These are phyloP conservation scores for Fragum fragum DNA, from an alignment of 2,888 invertebrate genomes.

Conservation along the genomic window DNA sequence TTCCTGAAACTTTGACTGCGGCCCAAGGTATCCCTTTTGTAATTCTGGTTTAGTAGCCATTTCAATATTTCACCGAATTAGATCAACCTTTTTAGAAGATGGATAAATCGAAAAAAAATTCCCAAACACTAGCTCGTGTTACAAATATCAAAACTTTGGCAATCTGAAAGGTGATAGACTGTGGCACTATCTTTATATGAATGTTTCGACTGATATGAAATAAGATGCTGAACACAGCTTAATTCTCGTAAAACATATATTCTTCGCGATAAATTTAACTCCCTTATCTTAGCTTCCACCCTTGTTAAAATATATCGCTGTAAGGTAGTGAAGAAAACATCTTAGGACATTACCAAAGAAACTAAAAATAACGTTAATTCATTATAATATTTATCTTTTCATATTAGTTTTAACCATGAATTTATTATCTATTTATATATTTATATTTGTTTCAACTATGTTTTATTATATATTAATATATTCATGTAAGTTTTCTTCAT, in stretches of 20 bases:
- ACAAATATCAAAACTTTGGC: no score
- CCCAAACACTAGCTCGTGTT: no score
- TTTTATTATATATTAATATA: no score
- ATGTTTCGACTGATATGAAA: background rate
- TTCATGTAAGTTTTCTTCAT: no score
- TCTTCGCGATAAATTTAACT: background rate
- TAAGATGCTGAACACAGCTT: constrained; percentile 1
- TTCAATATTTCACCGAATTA: background rate
- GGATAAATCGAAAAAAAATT: no score
- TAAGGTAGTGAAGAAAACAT: background rate
- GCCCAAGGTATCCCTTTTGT: constrained; percentile 75
- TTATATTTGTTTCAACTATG: no score
- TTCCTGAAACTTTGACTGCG: constrained; percentile 75
- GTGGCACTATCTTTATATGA: background rate
- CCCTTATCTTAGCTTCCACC: background rate
- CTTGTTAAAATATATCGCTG: background rate
- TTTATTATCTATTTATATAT: no score
- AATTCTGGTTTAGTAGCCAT: constrained; percentile 68
- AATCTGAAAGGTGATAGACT: background rate
- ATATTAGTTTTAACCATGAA: no score
- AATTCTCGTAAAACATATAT: background rate
- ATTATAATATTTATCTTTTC: no score
- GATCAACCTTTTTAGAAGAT: background rate
- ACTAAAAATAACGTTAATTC: no score
- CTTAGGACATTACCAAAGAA: no score